These are phyloP conservation scores for Idris sp. DNA, from an alignment of 1,140 invertebrate species.

Conservation along the genomic window DNA sequence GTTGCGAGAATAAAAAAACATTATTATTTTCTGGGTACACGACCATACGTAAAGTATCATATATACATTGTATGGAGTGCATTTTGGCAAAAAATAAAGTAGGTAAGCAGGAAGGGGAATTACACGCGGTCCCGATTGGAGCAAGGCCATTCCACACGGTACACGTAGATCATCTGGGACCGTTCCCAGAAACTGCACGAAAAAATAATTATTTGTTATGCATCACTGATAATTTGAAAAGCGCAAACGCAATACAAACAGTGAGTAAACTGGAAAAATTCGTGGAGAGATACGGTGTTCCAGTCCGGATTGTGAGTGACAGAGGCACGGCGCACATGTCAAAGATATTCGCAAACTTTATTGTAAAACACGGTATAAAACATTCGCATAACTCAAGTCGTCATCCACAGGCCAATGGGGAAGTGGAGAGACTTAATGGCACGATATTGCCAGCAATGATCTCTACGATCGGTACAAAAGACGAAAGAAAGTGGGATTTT, in stretches of 20 bases:
- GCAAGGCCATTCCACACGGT: conserved; percentile 16
- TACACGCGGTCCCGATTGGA: conserved; percentile 27
- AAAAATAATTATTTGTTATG: conserved; percentile 37
- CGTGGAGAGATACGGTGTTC: conserved; percentile 33
- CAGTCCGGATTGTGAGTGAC: conserved; percentile 39
- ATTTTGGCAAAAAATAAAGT: conserved; percentile 37
- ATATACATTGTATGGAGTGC: conserved; percentile 37
- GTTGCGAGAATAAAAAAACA: conserved; percentile 4
- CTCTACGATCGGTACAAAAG: background rate
- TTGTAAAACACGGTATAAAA: conserved; percentile 56
- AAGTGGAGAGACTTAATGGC: conserved; percentile 44
- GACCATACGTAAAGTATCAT: conserved; percentile 20
- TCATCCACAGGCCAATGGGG: conserved; percentile 64
- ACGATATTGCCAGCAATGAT: conserved; percentile 19
- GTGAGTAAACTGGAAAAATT: conserved; percentile 19
- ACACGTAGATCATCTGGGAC: conserved; percentile 37
- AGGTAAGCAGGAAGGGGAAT: conserved; percentile 32
- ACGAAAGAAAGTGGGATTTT: conserved; percentile 30
- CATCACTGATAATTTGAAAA: conserved; percentile 23
- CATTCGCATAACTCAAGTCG: conserved; percentile 61
- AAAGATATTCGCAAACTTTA: conserved; percentile 42
- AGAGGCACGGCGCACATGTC: conserved; percentile 34
- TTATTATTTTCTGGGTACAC: conserved; percentile 38
- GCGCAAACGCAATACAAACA: background rate
- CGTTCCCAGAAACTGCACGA: conserved; percentile 10